Evolutionary conservation across 2,888 invertebrate species (phyloP), one percentile per base, ranked within the genome.

Genomic region (Cosmia trapezina): DNA sequence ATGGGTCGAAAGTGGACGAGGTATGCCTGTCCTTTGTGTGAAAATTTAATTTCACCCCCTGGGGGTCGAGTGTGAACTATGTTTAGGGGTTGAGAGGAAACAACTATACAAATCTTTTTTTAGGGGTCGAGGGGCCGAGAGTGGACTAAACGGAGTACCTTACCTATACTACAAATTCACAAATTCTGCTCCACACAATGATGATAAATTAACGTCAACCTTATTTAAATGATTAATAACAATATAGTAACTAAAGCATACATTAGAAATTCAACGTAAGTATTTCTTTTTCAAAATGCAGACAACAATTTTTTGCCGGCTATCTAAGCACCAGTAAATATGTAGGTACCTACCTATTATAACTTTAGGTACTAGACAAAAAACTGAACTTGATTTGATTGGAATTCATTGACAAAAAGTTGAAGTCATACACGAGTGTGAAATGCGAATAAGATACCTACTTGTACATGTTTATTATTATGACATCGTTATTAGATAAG

Each of bases 351-450:
- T n/a, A n/a, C n/a, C n/a, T n/a, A 41, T 7, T 41, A 41, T 78
- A 77, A 83, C 83, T 28, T 28, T 73, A n/a, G n/a, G n/a, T n/a
- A 49, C 49, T 47, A 73, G 69, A 68, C 83, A 88, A 91, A 91
- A 89, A 92, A 89, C 83, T 80, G 61, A 81, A 87, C 86, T 80
- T 83, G 87, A 83, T 86, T 75, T 70, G 78, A 82, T 81, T 85
- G 90, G 91, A 90, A 92, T 92, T 87, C 74, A 78, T 81, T 77
- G 71, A 82, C 86, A 91, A 92, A 92, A 91, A 91, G 83, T 88
- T 89, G 86, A 87, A 88, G 87, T 75, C 80, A 78, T 49, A 73
- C 68, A 67, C 45, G 43, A 57, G 62, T 71, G 73, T 80, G 72
- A 84, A 81, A 78, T 78, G 78, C 33, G 76, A 79, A 71, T 69